These are phyloP conservation scores for Thaumetopoea pityocampa DNA, from an alignment of 1,140 invertebrate species.

Conservation along the genomic window DNA sequence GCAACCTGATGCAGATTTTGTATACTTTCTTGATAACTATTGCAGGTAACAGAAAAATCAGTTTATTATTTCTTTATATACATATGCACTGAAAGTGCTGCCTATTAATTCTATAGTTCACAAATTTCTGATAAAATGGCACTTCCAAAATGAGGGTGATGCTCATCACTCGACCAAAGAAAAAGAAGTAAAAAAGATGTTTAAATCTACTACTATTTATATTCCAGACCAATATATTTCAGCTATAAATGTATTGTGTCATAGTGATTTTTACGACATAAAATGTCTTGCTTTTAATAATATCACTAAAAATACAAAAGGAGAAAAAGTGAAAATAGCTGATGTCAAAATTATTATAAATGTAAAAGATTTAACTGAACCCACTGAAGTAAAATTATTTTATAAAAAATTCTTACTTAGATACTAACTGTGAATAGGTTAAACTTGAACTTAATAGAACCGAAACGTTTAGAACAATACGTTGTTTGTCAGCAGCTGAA, in stretches of 20 bases:
- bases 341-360: background rate
- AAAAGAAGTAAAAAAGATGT: constrained; percentile 36
- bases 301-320: background rate
- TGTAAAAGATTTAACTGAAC: too few relatives aligned
- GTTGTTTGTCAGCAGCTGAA: too few relatives aligned
- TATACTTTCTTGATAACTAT: constrained; percentile 43
- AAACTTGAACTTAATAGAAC: too few relatives aligned
- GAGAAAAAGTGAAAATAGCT: background rate
- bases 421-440: too few relatives aligned
- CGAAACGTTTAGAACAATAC: too few relatives aligned
- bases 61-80: constrained; percentile 29
- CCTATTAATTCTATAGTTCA: background rate
- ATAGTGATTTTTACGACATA: background rate
- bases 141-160: constrained; percentile 42
- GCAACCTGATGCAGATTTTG: constrained; percentile 14
- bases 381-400: too few relatives aligned
- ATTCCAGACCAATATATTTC: constrained; percentile 31
- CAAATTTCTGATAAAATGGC: constrained; percentile 34
- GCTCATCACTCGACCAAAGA: constrained; percentile 23
- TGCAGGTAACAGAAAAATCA: constrained; percentile 39
- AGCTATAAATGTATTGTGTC: constrained; percentile 5
- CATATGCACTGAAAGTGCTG: constrained; percentile 16
- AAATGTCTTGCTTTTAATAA: background rate
- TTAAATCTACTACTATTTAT: constrained; percentile 38
- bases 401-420: too few relatives aligned